Evolutionary conservation across 2,888 invertebrate species (phyloP), one percentile per base, ranked within the genome.

Genomic region (Pasiphila rectangulata): DNA sequence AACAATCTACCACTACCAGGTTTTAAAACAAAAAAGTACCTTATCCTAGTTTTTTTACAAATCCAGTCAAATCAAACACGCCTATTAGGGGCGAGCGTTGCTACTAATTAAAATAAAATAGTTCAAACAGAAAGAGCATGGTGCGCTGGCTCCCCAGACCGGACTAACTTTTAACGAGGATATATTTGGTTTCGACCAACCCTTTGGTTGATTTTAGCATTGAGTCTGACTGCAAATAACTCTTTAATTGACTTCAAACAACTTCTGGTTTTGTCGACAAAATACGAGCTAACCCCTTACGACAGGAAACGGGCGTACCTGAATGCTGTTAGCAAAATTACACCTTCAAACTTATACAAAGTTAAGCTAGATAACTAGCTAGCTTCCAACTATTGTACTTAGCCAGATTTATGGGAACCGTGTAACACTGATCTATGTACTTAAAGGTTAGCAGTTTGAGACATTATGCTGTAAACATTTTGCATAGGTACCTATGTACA

Each of bases 151-250:
- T 49, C 44, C 68, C 70, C 72, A 69, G 56, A 59, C 75, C 75
- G 71, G 83, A 70, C 83, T 76, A 88, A 87, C 85, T 88, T 87
- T 88, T 88, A 88, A 88, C 86, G 88, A 87, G 87, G 83, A 87
- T 87, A 81, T 87, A 85, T 87, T 86, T 83, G 85, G 81, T 83
- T 86, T 83, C 79, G 74, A 79, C 80, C 80, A 79, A 85, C 86
- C 86, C 86, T 85, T 88, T 86, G 83, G 83, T 84, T n/a, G 80
- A 86, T 83, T 86, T 83, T 76, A 80, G 83, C 80, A 85, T 85
- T 77, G 83, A 84, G 78, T 83, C 83, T 76, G 79, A 75, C 83
- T 83, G 83, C 82, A 83, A 88, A 88, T 86, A 88, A 85, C 83
- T 83, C 79, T 66, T 72, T 87, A 86, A 87, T 86, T 86, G 83